A percentile compares a stretch with the other conserved stretches of the same genome.
These are phyloP conservation scores for Caranx ignobilis DNA, from an alignment of 2,113 vertebrate genomes.

Conservation along the genomic window DNA sequence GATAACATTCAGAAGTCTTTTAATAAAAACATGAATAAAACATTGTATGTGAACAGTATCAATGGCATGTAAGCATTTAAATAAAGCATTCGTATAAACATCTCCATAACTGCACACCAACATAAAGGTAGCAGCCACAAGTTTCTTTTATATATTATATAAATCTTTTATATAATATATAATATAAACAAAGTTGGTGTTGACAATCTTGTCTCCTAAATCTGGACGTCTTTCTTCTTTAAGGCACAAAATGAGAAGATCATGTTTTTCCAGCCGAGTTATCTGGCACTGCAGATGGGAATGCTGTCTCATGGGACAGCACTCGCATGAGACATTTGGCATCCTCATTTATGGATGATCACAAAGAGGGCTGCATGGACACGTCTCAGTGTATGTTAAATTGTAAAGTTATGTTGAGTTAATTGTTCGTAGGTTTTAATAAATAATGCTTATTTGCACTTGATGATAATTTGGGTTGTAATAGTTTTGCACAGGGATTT, in stretches of 20 bases:
- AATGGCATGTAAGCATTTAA: too few species aligned
- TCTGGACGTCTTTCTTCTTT: neutral
- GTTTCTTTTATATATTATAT: too few species aligned
- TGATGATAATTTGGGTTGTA: neutral
- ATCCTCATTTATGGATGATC: neutral
- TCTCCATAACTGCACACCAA: too few species aligned
- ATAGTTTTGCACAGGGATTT: neutral
- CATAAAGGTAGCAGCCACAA: too few species aligned
- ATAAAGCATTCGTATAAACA: too few species aligned
- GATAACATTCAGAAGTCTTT: too few species aligned
- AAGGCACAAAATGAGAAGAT: neutral
- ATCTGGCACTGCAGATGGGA: neutral
- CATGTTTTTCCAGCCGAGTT: neutral
- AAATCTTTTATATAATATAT: too few species aligned
- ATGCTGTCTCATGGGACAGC: neutral
- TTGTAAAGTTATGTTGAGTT: too few species aligned
- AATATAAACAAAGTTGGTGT: too few species aligned
- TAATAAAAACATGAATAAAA: too few species aligned
- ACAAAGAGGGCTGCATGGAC: neutral
- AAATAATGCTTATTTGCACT: neutral
- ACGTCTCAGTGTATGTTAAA: neutral
- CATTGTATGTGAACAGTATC: too few species aligned
- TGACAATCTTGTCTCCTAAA: neutral
- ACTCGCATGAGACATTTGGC: slow-evolving; percentile 14
- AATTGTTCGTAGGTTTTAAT: neutral